Evolutionary conservation across 1,140 invertebrate genomes (phyloP).

Genomic region (Goniozus legneri): DNA sequence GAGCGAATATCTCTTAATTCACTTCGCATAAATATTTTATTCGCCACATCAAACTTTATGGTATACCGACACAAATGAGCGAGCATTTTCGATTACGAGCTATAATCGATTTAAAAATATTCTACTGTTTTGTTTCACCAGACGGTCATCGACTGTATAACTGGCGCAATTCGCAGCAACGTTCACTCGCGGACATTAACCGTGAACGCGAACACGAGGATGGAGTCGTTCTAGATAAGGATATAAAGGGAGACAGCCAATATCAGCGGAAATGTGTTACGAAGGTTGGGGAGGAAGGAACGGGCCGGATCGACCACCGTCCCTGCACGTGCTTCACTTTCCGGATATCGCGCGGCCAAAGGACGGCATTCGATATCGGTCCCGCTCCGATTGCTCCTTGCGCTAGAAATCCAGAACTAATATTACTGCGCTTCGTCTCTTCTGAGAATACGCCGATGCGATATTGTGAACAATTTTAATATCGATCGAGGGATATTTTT

Average conservation of each 20-base stretch:
- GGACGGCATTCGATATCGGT: not conserved
- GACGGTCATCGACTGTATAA: too few species aligned
- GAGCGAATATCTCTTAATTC: too few species aligned
- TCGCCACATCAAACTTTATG: too few species aligned
- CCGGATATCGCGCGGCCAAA: not conserved
- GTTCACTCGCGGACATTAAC: conserved; percentile 15
- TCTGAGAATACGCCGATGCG: not conserved
- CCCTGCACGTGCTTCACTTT: conserved; percentile 4
- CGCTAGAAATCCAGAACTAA: not conserved
- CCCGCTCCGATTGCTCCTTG: not conserved
- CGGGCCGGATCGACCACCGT: not conserved
- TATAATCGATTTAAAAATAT: too few species aligned
- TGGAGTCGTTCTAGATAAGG: conserved; percentile 16
- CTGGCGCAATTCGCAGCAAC: too few species aligned
- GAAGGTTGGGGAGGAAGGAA: not conserved
- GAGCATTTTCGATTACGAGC: too few species aligned
- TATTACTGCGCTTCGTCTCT: not conserved
- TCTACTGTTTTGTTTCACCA: too few species aligned
- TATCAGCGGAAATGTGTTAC: conserved; percentile 29
- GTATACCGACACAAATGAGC: too few species aligned
- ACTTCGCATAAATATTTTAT: too few species aligned
- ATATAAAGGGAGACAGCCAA: conserved; percentile 25
- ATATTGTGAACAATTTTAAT: too few species aligned
- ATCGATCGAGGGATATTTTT: too few species aligned
- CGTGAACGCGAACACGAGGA: conserved; percentile 12